A percentile compares a stretch with the other conserved stretches of the same genome.
These are phyloP conservation scores for Caracal caracal DNA, from an alignment of 2,113 vertebrate genomes.

Conservation along the genomic window DNA sequence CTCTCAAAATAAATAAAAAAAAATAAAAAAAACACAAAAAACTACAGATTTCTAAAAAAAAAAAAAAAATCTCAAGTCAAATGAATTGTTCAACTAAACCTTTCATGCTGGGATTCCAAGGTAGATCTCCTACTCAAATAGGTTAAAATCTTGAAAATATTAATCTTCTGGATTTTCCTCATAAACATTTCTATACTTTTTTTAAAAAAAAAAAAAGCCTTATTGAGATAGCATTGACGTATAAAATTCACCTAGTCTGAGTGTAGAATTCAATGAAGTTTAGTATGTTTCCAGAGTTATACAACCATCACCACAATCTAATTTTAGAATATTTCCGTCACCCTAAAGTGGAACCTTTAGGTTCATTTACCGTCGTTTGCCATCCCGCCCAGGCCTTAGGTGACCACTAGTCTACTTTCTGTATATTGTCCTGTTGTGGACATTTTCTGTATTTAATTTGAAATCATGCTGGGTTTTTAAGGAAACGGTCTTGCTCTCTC, in stretches of 20 bases:
- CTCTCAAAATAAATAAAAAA: too few species aligned
- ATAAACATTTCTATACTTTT: not conserved
- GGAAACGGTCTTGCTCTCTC: not conserved
- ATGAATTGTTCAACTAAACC: not conserved
- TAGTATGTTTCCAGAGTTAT: not conserved
- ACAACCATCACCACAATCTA: not conserved
- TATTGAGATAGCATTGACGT: not conserved
- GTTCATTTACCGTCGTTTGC: not conserved
- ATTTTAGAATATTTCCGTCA: not conserved
- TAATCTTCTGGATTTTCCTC: not conserved
- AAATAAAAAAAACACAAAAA: too few species aligned
- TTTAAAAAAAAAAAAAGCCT: not conserved
- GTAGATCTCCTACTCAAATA: not conserved
- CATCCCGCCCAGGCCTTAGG: not conserved
- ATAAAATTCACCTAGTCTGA: not conserved
- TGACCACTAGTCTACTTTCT: not conserved
- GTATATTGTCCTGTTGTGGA: not conserved
- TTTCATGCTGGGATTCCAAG: not conserved
- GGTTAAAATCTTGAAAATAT: not conserved
- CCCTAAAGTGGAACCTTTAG: not conserved
- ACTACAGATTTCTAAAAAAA: too few species aligned
- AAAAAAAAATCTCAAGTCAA: not conserved
- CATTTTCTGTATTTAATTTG: not conserved
- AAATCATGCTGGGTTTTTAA: slow-evolving; percentile 37
- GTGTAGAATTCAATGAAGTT: not conserved